Percentiles rank a stretch among this genome's conserved stretches.
These are phyloP conservation scores for Heliconius sara DNA, from an alignment of 2,888 invertebrate genomes.

Conservation along the genomic window DNA sequence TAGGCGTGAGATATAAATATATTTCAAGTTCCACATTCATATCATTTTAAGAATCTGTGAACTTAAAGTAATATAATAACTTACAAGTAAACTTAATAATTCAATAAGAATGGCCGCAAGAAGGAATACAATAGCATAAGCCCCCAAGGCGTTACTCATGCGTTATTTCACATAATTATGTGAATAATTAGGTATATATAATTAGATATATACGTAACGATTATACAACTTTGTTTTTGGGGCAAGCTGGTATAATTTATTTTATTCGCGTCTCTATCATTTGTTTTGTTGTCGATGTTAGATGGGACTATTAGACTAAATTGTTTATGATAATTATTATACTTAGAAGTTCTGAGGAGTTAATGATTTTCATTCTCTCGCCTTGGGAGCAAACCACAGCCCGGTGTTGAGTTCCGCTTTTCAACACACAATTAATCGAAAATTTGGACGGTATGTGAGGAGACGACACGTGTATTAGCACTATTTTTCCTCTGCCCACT, in stretches of 20 bases:
- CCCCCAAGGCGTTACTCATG: slow-evolving; percentile 22
- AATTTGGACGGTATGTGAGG: no score
- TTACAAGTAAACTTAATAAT: not conserved
- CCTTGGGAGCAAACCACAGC: no score
- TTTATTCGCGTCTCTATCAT: not conserved
- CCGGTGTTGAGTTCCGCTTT: no score
- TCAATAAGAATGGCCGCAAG: not conserved
- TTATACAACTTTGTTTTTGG: slow-evolving; percentile 21
- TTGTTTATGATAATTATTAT: not conserved
- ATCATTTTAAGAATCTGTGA: not conserved
- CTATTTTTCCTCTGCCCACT: no score
- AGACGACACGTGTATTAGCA: no score
- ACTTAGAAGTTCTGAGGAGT: no score
- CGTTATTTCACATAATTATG: slow-evolving; percentile 16
- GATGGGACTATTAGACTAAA: not conserved
- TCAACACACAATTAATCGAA: no score
- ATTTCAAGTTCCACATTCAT: not conserved
- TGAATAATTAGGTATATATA: slow-evolving; percentile 1
- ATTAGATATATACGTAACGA: slow-evolving; percentile 20
- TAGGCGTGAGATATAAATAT: not conserved
- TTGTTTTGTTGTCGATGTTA: not conserved
- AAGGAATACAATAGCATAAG: slow-evolving; percentile 20
- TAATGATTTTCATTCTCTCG: no score
- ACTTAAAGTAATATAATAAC: not conserved
- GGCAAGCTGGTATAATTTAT: not conserved